phyloP scores from a whole-genome alignment of 2,113 vertebrate genomes.

The Nanorana parkeri region DNA sequence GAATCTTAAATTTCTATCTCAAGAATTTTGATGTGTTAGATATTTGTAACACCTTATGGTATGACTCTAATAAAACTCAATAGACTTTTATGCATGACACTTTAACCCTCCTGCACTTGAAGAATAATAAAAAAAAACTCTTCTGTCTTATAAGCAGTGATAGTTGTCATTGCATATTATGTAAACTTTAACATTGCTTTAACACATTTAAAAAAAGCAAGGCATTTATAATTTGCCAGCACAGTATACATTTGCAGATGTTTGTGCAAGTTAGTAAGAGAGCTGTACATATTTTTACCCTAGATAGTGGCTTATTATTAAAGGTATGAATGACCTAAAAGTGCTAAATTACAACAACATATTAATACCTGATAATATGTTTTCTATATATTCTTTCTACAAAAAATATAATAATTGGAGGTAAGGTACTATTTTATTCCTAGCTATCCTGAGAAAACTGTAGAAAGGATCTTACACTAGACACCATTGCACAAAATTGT shows the following conservation, averaged over 20 bases:
- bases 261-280: not conserved
- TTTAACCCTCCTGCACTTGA: constrained; percentile 39
- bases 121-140: constrained; percentile 52
- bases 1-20: constrained; percentile 47
- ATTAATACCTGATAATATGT: not conserved
- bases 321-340: not conserved
- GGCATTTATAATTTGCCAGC: not conserved
- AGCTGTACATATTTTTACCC: no score
- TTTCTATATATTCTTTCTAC: no score
- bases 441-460: no score
- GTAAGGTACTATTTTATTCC: no score
- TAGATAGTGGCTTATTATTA: not conserved
- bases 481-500: no score
- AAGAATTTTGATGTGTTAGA: constrained; percentile 50
- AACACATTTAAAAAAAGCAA: constrained; percentile 24
- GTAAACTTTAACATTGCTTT: constrained; percentile 36
- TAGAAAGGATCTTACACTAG: no score
- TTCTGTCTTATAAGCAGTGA: constrained; percentile 43
- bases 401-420: no score
- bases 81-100: constrained; percentile 51
- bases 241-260: not conserved
- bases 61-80: constrained; percentile 49
- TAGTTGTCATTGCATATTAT: constrained; percentile 25
- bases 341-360: not conserved
- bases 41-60: constrained; percentile 53